Percentiles rank a stretch among this genome's conserved stretches.
These are phyloP conservation scores for Flexamia atlantica DNA, from an alignment of 2,888 invertebrate species.

Conservation along the genomic window DNA sequence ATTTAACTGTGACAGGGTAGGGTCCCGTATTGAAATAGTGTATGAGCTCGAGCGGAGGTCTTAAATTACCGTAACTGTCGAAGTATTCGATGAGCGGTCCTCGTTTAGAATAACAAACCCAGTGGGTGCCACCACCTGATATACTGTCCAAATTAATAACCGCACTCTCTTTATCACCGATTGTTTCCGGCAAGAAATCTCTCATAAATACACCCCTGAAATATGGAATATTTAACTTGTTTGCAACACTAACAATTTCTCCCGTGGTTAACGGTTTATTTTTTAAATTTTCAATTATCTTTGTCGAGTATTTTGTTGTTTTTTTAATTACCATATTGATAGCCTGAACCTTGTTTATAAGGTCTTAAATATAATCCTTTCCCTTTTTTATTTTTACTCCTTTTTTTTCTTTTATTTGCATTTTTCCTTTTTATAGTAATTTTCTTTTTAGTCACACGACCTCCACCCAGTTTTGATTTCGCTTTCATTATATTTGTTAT, in stretches of 20 bases:
- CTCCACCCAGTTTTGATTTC: neutral
- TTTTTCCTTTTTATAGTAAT: neutral
- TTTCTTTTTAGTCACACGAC: neutral
- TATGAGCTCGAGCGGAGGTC: neutral
- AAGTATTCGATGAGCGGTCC: neutral
- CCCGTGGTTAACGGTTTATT: neutral
- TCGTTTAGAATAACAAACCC: constrained; percentile 16
- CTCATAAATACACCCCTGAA: constrained; percentile 30
- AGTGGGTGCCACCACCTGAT: neutral
- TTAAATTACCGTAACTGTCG: constrained; percentile 22
- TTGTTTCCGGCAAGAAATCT: neutral
- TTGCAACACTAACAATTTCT: neutral
- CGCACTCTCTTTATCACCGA: neutral
- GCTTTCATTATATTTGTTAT: constrained; percentile 16
- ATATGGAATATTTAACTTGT: neutral
- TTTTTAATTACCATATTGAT: constrained; percentile 1
- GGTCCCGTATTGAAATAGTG: neutral
- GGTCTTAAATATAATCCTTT: neutral
- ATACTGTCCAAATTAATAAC: neutral
- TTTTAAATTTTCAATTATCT: neutral
- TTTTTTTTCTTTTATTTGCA: neutral
- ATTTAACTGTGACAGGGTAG: neutral
- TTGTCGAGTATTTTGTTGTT: neutral
- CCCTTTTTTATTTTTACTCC: neutral
- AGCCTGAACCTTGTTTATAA: no score